Base-by-base conservation (phyloP, 1,140 invertebrate genomes). In the Hetaerina americana region DNA sequence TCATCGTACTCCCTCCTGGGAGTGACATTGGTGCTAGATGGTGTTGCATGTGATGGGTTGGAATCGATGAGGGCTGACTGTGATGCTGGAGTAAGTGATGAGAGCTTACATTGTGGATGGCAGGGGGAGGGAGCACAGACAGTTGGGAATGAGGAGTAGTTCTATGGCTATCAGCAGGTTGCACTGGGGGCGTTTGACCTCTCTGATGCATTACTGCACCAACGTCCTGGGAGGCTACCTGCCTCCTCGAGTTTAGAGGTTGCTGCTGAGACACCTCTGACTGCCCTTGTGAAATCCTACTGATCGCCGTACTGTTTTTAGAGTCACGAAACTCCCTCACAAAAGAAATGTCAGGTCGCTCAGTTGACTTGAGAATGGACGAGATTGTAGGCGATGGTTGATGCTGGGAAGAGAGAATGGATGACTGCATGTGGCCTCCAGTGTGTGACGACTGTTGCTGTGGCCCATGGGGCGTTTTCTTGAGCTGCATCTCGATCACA, bases 401-500 rank as follows among this genome's bases (percentile, higher is more conserved):
- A 26, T 66, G 27, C 27, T 29, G 31, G 1, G 40, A 27, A 24
- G 72, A 66, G 66, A 29, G 66, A 24, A 29, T 66, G 15, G 26
- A 66, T 5, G 24, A 26, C 40, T 57, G 40, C 40, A 57, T 5
- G 22, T 57, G 40, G 22, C 15, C 15, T 57, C 40, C 40, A 18
- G 15, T 12, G 22, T 57, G 40, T 27, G 70, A 66, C 66, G 27
- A 49, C 70, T 69, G 40, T 12, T 8, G n/a, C n/a, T 49, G 68
- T 28, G 57, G 74, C 49, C 71, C 70, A 18, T 82, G 82, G 8
- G 84, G 81, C 77, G 87, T 88, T 75, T 88, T 89, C 79, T 87
- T 87, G 0, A 92, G 77, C 70, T 87, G 87, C 79, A 87, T 86
- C 76, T 92, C 90, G 69, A 92, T 92, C 49, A 91, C 88, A 74